Percentiles rank a stretch among this genome's conserved stretches.
phyloP scores from a whole-genome alignment of 2,797 vertebrate genomes.

The Anas bahamensis region DNA sequence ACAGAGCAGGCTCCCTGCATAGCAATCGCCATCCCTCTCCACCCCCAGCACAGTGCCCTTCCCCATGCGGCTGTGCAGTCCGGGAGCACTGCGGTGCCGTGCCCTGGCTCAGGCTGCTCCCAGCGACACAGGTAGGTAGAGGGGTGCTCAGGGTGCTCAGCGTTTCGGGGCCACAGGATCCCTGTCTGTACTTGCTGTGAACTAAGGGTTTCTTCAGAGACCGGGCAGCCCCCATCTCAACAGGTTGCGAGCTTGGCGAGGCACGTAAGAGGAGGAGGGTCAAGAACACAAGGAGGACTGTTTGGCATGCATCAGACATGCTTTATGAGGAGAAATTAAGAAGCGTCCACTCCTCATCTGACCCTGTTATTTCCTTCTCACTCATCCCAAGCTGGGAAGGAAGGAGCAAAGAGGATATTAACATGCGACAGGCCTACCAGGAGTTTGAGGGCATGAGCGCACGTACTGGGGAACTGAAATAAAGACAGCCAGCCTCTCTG shows the following conservation, averaged over 20 bases:
- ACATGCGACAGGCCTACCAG: neutral
- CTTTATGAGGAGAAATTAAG: neutral
- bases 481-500: neutral
- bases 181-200: accelerated
- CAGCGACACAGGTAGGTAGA: neutral
- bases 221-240: accelerated
- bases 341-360: neutral
- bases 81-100: neutral
- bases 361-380: neutral
- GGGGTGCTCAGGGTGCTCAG: neutral
- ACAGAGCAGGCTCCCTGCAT: neutral
- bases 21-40: neutral
- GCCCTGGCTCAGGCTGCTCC: neutral
- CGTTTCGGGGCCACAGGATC: accelerated
- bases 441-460: neutral
- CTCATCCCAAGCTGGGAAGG: neutral
- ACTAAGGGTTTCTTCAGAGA: accelerated
- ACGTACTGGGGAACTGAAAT: neutral
- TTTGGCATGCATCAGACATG: neutral
- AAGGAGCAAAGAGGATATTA: neutral
- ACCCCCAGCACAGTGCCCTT: too few relatives aligned
- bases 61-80: accelerated
- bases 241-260: accelerated
- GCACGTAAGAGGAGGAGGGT: neutral
- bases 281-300: neutral